phyloP scores from a whole-genome alignment of 64 coral and sea anemone genomes.

The Acropora yongei region DNA sequence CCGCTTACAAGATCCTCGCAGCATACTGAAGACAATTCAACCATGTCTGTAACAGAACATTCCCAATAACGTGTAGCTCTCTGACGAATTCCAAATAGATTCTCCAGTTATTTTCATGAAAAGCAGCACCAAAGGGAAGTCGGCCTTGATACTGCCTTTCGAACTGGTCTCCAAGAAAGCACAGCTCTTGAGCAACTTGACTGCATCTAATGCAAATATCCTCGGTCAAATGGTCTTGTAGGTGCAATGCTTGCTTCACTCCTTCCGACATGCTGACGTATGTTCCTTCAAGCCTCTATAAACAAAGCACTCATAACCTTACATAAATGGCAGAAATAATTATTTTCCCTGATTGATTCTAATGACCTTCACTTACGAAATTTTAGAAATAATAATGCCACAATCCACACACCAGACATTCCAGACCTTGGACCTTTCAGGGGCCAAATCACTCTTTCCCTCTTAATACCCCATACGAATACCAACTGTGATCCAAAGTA shows the following conservation, averaged over 20 bases:
- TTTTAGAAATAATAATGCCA: no score
- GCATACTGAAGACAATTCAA: not conserved
- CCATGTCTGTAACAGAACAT: not conserved
- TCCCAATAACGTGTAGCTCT: not conserved
- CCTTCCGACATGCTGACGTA: not conserved
- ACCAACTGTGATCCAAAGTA: no score
- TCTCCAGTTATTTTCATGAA: not conserved
- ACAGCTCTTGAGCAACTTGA: not conserved
- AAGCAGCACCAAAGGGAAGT: not conserved
- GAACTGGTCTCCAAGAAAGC: not conserved
- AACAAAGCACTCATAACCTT: not conserved
- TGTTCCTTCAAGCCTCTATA: not conserved
- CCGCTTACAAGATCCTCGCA: not conserved
- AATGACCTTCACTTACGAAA: no score
- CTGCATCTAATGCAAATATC: not conserved
- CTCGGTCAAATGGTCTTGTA: not conserved
- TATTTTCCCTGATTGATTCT: no score
- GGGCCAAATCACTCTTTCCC: no score
- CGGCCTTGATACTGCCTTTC: not conserved
- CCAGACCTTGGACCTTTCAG: no score
- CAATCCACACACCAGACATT: no score
- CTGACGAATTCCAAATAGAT: not conserved
- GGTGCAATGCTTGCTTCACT: not conserved
- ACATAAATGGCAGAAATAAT: no score
- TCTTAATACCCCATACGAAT: no score